phyloP scores from a whole-genome alignment of 2,113 vertebrate genomes.

The Prochilodus magdalenae region DNA sequence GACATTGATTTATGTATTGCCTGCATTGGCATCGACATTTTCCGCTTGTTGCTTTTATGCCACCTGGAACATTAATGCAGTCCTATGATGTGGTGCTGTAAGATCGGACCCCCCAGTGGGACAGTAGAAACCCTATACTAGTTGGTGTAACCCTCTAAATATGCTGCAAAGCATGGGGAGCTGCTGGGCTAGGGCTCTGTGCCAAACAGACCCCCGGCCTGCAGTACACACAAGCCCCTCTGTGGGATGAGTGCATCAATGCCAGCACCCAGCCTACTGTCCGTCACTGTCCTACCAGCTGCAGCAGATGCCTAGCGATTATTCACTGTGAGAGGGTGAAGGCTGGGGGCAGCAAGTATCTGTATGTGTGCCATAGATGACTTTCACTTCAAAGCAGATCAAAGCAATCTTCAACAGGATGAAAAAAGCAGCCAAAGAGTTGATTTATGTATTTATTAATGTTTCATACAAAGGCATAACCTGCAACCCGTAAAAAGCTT shows the following conservation, averaged over 20 bases:
- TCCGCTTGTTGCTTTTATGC: conserved; percentile 34
- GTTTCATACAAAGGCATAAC: not conserved
- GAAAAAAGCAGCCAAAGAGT: not conserved
- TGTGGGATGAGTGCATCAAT: conserved; percentile 43
- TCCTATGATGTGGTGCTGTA: conserved; percentile 32
- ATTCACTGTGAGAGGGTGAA: conserved; percentile 40
- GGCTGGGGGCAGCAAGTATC: conserved; percentile 11
- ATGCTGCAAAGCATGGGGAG: conserved; percentile 51
- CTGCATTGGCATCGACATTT: not conserved
- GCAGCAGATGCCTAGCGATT: conserved; percentile 56
- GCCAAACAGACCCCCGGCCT: conserved; percentile 40
- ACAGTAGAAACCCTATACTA: conserved; percentile 62
- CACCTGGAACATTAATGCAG: conserved; percentile 46
- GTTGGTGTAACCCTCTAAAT: conserved; percentile 57
- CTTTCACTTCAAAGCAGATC: conserved; percentile 21
- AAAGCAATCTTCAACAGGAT: not conserved
- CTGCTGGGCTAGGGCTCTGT: not conserved
- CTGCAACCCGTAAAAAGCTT: too few relatives aligned
- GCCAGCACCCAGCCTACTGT: conserved; percentile 38
- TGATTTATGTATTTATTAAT: not conserved
- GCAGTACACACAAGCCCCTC: conserved; percentile 11
- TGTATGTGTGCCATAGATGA: conserved; percentile 13
- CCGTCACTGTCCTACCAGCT: conserved; percentile 61
- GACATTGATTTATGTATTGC: conserved; percentile 2
- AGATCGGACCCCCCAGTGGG: not conserved